Conservation (phyloP, 2,797 vertebrate genomes). For the Pempheris klunzingeri region DNA sequence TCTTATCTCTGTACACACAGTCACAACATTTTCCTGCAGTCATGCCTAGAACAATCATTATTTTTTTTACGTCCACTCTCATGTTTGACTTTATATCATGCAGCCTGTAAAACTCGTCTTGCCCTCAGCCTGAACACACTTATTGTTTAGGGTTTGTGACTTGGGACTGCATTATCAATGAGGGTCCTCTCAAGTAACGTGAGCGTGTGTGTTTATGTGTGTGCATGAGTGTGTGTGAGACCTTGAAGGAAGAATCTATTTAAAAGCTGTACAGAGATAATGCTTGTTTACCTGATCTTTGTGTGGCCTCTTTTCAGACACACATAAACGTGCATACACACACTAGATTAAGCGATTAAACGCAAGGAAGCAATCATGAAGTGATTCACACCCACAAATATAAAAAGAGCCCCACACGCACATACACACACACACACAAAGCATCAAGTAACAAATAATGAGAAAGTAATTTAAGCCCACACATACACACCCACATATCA, state of each 20-base stretch:
- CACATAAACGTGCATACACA: background rate
- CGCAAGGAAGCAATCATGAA: slow-evolving; percentile 7
- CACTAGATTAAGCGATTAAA: slow-evolving; percentile 6
- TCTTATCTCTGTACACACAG: background rate
- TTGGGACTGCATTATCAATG: background rate
- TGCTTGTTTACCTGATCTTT: background rate
- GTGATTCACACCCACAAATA: slow-evolving; percentile 15
- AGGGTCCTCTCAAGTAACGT: background rate
- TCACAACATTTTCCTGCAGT: background rate
- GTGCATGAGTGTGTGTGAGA: background rate
- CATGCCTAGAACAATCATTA: background rate
- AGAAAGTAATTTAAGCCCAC: slow-evolving; percentile 12
- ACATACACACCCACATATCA: slow-evolving; percentile 5
- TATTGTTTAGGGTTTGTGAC: background rate
- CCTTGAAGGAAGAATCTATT: slow-evolving; percentile 13
- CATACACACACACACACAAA: slow-evolving; percentile 5
- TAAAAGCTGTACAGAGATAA: background rate
- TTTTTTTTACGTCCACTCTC: background rate
- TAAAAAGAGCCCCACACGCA: background rate
- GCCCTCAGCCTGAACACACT: background rate
- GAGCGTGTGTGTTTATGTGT: background rate
- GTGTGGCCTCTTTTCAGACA: background rate
- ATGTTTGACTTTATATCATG: background rate
- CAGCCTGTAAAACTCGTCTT: rapidly evolving
- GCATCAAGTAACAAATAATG: slow-evolving; percentile 21